Evolutionary conservation across 2,888 invertebrate genomes (phyloP), one percentile per base, ranked within the genome.

Genomic region (Petrolisthes cinctipes): DNA sequence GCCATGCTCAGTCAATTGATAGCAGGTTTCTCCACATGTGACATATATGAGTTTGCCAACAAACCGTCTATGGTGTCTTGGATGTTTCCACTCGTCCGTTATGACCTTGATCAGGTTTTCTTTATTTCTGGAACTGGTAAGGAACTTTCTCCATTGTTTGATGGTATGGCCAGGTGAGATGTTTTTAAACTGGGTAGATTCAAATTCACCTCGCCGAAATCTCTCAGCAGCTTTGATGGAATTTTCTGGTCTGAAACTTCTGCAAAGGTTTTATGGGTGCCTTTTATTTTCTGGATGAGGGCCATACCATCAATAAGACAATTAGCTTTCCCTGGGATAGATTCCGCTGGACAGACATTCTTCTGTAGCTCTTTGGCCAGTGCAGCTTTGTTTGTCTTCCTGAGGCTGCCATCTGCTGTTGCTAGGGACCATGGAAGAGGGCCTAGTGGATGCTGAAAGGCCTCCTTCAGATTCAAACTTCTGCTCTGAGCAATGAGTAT

Each of bases 221-320:
- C 85, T 85, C 20, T 76, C 85, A 57, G 76, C 76, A 78, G 80
- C 78, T 85, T 78, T 85, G 78, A 85, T 78, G 5, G 54, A 76
- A 14, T 6, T 78, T 75, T 85, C 76, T 54, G 7, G 81, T 57
- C 81, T 11, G 81, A 11, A 14, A 61, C 9, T 53, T 56, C n/a
- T 9, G 81, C 81, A 81, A 56, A 81, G 17, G 61, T 81, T 61
- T 81, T 81, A 53, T 61, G 51, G 53, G 11, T 61, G 61, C 61
- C 78, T 82, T 82, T 78, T 51, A 78, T 37, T 53, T 78, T 78
- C 78, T 78, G 56, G 9, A 81, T 61, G 9, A 81, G 37, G 57
- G 11, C 53, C 81, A 81, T 81, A 9, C 23, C 57, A 37, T 81
- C 81, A 56, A 56, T 81, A 53, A 81, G n/a, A 37, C 57, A 51